Percentiles rank a stretch among this genome's conserved stretches.
These are phyloP conservation scores for Drosophila hydei DNA, from an alignment of 1,140 invertebrate genomes.

Conservation along the genomic window DNA sequence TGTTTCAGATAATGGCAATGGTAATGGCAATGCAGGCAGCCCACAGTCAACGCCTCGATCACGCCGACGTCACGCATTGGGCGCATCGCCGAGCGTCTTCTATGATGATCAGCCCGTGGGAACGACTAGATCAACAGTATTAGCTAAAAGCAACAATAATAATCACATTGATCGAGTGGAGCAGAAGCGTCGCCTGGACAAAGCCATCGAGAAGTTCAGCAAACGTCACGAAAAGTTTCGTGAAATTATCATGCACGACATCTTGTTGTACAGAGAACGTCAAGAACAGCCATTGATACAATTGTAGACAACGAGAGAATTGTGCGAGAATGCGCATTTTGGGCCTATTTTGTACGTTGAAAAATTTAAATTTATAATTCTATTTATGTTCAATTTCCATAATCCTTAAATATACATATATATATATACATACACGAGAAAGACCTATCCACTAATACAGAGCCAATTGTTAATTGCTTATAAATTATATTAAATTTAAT, in stretches of 20 bases:
- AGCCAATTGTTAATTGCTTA: neutral
- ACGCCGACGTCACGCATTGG: slow-evolving; percentile 10
- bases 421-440: slow-evolving; percentile 5
- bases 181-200: slow-evolving; percentile 19
- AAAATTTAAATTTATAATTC: slow-evolving; percentile 38
- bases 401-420: slow-evolving; percentile 17
- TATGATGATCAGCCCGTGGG: slow-evolving; percentile 35
- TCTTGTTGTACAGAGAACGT: slow-evolving; percentile 53
- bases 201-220: slow-evolving; percentile 48
- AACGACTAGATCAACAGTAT: slow-evolving; percentile 44
- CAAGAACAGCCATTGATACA: slow-evolving; percentile 64
- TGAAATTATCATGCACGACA: slow-evolving; percentile 60
- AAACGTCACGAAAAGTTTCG: slow-evolving; percentile 64
- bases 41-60: slow-evolving; percentile 42
- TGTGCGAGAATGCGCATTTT: neutral
- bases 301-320: slow-evolving; percentile 35
- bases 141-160: slow-evolving; percentile 38
- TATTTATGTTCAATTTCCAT: slow-evolving; percentile 29
- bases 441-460: slow-evolving; percentile 5
- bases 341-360: slow-evolving; percentile 44
- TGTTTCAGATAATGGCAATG: slow-evolving; percentile 61
- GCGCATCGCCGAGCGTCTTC: slow-evolving; percentile 27
- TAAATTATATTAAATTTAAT: slow-evolving; percentile 12
- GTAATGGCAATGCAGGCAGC: slow-evolving; percentile 19
- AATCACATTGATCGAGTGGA: slow-evolving; percentile 30